These are phyloP conservation scores for Cygnus buccinator DNA, from an alignment of 2,113 vertebrate species.

Conservation along the genomic window DNA sequence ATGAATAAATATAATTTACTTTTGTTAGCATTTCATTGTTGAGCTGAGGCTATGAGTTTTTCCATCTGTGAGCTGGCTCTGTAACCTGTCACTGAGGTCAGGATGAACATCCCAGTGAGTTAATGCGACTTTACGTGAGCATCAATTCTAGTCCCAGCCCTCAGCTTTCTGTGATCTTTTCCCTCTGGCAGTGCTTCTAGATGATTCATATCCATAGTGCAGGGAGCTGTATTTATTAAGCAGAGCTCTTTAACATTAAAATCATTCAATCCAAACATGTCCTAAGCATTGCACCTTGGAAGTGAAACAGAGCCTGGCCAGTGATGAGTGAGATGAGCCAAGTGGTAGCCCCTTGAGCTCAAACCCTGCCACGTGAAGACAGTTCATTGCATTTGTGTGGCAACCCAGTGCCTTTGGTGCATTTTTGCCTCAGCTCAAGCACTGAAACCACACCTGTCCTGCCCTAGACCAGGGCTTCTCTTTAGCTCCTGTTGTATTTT, in stretches of 20 bases:
- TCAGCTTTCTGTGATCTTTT: background rate
- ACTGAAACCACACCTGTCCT: background rate
- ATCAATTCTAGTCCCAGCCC: background rate
- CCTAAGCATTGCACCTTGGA: background rate
- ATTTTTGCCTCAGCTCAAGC: background rate
- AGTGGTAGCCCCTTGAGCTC: background rate
- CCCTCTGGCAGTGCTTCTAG: background rate
- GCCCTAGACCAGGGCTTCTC: background rate
- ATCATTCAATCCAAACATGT: background rate
- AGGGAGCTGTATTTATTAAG: background rate
- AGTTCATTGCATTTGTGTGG: background rate
- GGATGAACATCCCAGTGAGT: background rate
- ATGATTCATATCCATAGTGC: background rate
- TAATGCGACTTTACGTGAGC: background rate
- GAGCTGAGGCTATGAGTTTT: background rate
- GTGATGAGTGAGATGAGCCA: background rate
- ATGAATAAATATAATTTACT: slow-evolving; percentile 29
- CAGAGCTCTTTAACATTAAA: background rate
- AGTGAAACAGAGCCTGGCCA: background rate
- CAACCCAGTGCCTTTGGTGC: fast-evolving
- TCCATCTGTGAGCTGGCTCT: background rate
- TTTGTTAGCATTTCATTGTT: slow-evolving; percentile 22
- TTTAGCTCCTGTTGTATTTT: background rate
- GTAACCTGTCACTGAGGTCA: background rate
- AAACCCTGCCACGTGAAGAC: background rate